Conservation (phyloP, 2,888 invertebrate genomes). For the Chaetogeoica ovagalla region DNA sequence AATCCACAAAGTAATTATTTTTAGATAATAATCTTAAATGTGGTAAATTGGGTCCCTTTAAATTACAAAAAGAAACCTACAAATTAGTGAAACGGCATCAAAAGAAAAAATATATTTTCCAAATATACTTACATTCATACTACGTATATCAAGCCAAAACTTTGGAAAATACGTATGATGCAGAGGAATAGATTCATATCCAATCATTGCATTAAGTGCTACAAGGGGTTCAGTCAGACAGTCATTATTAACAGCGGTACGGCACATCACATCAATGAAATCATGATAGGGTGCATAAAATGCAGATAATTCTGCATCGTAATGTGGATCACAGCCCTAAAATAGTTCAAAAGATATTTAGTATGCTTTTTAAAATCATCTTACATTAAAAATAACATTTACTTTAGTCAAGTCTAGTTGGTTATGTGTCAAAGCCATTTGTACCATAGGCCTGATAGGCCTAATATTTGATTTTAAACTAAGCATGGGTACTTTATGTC, state of each 20-base stretch:
- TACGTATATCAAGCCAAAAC: constrained; percentile 87
- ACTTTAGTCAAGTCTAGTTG: constrained; percentile 72
- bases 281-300: constrained; percentile 88
- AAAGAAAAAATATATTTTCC: background rate
- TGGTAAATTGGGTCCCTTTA: constrained; percentile 75
- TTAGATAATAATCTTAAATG: constrained; percentile 79
- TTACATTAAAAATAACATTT: constrained; percentile 55
- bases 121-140: constrained; percentile 65
- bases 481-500: constrained; percentile 64
- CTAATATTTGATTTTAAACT: constrained; percentile 67
- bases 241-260: constrained; percentile 85
- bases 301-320: constrained; percentile 73
- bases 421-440: constrained; percentile 79
- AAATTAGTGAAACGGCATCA: background rate
- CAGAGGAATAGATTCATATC: constrained; percentile 85
- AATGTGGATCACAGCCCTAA: constrained; percentile 75
- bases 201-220: constrained; percentile 84
- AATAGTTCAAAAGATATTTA: constrained; percentile 55
- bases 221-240: constrained; percentile 84
- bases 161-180: constrained; percentile 88
- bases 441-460: constrained; percentile 79
- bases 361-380: background rate
- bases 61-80: constrained; percentile 56
- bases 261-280: constrained; percentile 82
- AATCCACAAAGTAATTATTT: constrained; percentile 83